Base-by-base conservation (phyloP, 1,140 invertebrate genomes). In the Formica selysi region DNA sequence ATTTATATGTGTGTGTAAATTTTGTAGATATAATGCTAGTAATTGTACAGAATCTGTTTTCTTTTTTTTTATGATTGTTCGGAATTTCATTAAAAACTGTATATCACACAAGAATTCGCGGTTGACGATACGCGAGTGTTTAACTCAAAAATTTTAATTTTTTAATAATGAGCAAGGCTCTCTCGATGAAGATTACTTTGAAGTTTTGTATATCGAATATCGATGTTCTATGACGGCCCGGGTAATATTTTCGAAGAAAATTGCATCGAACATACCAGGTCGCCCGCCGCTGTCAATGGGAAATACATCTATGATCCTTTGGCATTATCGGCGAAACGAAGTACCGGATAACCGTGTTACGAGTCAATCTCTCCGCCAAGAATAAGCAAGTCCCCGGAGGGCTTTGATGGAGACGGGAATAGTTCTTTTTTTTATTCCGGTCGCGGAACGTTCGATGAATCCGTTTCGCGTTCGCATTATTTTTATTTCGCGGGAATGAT, bases 331-430 rank as follows among this genome's bases (percentile, higher is more conserved):
- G 8, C 51, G 68, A 80, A 88, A 78, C 41, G 51, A 83, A 81
- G 64, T 44, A 22, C 36, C 19, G 51, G 76, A 44, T 88, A 93
- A 92, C 89, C 61, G 62, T 89, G 86, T 93, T 92, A 92, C 86
- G 87, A 92, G 89, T 92, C 93, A 92, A 93, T 93, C 88, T 92
- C 92, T 90, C 79, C 87, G 79, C 76, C 88, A 86, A 89, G 90
- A 91, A 92, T 92, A 90, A 91, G 85, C 88, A 89, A 92, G 78
- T 85, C 78, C 78, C 64, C 65, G 48, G 80, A 79, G 86, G 19
- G 76, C 81, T 70, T 86, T 67, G 83, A 92, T 87, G 65, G 79
- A 83, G 36, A 51, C 16, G 16, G n/a, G 10, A 81, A 19, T 54
- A 64, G 1, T 76, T 83, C 54, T 22, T 71, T 79, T 76, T 83